phyloP scores from a whole-genome alignment of 2,113 vertebrate genomes.

The Noturus placidus region DNA sequence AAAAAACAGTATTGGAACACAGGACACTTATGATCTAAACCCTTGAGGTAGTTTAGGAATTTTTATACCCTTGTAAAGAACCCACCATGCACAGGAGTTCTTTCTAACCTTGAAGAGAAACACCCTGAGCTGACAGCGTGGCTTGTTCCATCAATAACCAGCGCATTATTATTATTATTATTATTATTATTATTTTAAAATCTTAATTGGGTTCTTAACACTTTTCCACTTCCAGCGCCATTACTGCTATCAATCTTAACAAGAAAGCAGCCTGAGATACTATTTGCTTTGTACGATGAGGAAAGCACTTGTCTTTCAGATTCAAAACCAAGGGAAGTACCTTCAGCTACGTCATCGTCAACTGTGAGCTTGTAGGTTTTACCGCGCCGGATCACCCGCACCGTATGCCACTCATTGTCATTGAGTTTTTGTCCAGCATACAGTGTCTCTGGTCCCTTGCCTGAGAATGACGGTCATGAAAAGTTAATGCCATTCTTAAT shows the following conservation, averaged over 20 bases:
- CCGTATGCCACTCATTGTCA: slow-evolving; percentile 99
- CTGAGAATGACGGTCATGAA: slow-evolving; percentile 81
- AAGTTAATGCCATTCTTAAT: slow-evolving; percentile 74
- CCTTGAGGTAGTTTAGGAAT: background rate
- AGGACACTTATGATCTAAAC: background rate
- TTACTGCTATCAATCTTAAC: background rate
- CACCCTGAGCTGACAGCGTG: background rate
- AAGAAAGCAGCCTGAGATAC: slow-evolving; percentile 38
- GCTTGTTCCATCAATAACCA: background rate
- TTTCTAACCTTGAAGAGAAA: slow-evolving; percentile 21
- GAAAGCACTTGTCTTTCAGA: slow-evolving; percentile 56
- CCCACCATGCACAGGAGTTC: background rate
- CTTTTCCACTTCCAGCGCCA: background rate
- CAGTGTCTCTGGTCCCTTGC: slow-evolving; percentile 98
- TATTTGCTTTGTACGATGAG: background rate
- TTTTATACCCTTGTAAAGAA: background rate
- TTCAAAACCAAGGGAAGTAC: slow-evolving; percentile 73
- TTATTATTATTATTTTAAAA: too few relatives aligned
- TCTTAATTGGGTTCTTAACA: background rate
- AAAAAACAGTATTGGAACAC: slow-evolving; percentile 19
- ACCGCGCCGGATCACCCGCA: slow-evolving; percentile 93
- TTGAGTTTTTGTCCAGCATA: slow-evolving; percentile 99
- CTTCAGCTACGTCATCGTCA: slow-evolving; percentile 97
- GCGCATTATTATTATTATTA: background rate
- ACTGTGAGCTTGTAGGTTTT: slow-evolving; percentile 96